phyloP scores from a whole-genome alignment of 1,140 invertebrate genomes.

The Mylabris phalerata region DNA sequence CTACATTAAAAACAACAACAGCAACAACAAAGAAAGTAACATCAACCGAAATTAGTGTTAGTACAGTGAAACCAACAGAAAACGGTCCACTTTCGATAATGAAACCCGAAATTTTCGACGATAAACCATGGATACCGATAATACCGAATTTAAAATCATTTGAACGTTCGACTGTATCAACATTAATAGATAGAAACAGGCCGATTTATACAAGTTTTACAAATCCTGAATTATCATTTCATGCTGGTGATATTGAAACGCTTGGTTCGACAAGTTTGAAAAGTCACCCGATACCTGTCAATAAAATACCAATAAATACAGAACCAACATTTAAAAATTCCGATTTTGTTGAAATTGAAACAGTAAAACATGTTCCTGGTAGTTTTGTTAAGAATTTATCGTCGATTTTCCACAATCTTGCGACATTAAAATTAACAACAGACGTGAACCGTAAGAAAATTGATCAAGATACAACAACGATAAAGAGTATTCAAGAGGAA shows the following conservation, averaged over 20 bases:
- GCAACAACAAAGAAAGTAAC: slow-evolving; percentile 18
- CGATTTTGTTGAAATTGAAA: slow-evolving; percentile 30
- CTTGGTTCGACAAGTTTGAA: slow-evolving; percentile 48
- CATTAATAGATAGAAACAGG: slow-evolving; percentile 26
- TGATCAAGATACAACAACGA: background rate
- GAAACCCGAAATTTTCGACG: slow-evolving; percentile 31
- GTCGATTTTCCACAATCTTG: slow-evolving; percentile 29
- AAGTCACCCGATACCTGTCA: slow-evolving; percentile 59
- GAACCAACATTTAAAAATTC: slow-evolving; percentile 33
- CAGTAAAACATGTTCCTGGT: slow-evolving; percentile 28
- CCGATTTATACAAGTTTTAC: slow-evolving; percentile 62
- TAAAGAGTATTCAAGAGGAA: slow-evolving; percentile 23
- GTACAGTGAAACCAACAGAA: no score
- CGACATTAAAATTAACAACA: slow-evolving; percentile 28
- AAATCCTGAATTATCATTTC: slow-evolving; percentile 50
- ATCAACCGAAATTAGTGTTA: slow-evolving; percentile 16
- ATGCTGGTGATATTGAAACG: slow-evolving; percentile 46
- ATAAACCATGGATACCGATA: slow-evolving; percentile 53
- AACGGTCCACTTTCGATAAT: slow-evolving; percentile 26
- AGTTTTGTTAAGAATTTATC: slow-evolving; percentile 28
- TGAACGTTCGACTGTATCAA: background rate
- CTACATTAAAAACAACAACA: slow-evolving; percentile 28
- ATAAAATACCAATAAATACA: slow-evolving; percentile 52
- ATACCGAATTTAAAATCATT: slow-evolving; percentile 26
- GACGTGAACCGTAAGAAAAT: background rate